phyloP scores from a whole-genome alignment of 2,888 invertebrate genomes.

The Aspidapion aeneum region DNA sequence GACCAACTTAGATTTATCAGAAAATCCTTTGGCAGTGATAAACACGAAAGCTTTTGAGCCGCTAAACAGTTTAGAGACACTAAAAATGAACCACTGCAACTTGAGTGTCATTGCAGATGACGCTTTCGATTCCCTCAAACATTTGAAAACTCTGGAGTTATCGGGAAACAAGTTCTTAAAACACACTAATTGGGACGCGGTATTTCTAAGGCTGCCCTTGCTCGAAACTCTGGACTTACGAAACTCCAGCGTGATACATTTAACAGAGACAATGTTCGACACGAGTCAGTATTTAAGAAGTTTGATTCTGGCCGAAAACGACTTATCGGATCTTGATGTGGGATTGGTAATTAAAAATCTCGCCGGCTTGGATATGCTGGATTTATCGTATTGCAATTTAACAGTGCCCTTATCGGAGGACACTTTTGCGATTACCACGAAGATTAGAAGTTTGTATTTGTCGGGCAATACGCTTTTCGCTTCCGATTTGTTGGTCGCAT shows the following conservation, averaged over 20 bases:
- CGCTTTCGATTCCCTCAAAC: constrained; percentile 56
- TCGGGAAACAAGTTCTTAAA: constrained; percentile 59
- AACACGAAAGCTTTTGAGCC: constrained; percentile 60
- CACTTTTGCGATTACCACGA: constrained; percentile 65
- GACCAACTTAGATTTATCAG: constrained; percentile 65
- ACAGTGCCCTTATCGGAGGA: constrained; percentile 64
- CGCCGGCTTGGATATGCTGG: constrained; percentile 60
- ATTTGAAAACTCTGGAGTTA: constrained; percentile 62
- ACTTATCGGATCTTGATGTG: constrained; percentile 61
- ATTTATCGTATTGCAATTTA: constrained; percentile 66
- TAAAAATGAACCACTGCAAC: constrained; percentile 64
- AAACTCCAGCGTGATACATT: constrained; percentile 56
- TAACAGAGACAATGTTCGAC: constrained; percentile 63
- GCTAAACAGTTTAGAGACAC: constrained; percentile 60
- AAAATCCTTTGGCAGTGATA: constrained; percentile 60
- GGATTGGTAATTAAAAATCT: constrained; percentile 62
- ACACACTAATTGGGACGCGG: constrained; percentile 57
- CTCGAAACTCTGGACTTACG: constrained; percentile 62
- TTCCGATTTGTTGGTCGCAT: constrained; percentile 61
- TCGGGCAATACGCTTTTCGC: constrained; percentile 67
- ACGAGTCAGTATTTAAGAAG: constrained; percentile 62
- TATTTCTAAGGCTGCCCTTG: constrained; percentile 57
- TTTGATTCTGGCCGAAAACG: constrained; percentile 62
- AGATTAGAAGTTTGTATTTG: constrained; percentile 60
- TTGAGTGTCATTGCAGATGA: constrained; percentile 55